phyloP scores from a whole-genome alignment of 1,140 invertebrate species.

The Drosophila leontia region DNA sequence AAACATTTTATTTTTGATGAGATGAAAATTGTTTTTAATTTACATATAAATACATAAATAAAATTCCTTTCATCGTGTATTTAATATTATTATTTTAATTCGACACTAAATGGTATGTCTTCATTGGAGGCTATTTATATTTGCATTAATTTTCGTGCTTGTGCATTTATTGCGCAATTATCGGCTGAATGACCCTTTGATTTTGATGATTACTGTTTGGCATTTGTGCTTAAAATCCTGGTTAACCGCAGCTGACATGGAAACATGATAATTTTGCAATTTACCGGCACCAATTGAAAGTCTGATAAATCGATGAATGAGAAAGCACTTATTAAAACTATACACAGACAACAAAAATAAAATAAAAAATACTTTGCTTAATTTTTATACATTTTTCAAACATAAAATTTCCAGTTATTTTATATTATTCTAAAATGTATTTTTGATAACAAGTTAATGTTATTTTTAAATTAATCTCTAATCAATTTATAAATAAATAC shows the following conservation, averaged over 20 bases:
- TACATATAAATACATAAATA: too few species aligned
- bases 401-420: not conserved
- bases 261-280: conserved; percentile 18
- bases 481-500: not conserved
- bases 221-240: conserved; percentile 28
- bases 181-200: conserved; percentile 27
- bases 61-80: too few species aligned
- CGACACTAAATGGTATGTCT: not conserved
- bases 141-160: conserved; percentile 4
- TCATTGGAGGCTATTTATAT: conserved; percentile 10
- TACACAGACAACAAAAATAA: not conserved
- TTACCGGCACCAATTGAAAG: not conserved
- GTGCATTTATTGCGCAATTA: conserved; percentile 54
- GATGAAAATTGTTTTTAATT: not conserved
- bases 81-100: not conserved
- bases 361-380: not conserved
- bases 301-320: not conserved
- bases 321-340: not conserved
- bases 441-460: not conserved
- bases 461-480: not conserved
- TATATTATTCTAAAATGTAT: not conserved
- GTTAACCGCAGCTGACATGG: conserved; percentile 42
- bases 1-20: not conserved
- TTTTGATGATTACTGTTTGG: conserved; percentile 38
- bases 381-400: not conserved